Conservation (phyloP, 2,113 vertebrate genomes). For the Reinhardtius hippoglossoides region DNA sequence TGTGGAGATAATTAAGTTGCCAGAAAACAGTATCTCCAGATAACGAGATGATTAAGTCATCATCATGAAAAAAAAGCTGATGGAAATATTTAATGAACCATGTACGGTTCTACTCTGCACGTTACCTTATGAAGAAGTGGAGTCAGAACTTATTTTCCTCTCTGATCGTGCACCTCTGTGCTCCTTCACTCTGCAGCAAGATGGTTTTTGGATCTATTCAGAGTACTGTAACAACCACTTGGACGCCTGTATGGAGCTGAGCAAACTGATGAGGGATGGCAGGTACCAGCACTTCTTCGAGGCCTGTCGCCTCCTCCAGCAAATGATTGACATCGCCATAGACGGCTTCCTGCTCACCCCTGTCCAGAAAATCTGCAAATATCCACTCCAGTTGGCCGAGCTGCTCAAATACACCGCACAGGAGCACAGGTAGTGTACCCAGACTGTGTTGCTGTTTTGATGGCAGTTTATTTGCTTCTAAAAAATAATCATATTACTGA, state of each 20-base stretch:
- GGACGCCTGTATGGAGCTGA: slow-evolving; percentile 98
- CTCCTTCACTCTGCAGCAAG: slow-evolving; percentile 86
- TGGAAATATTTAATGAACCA: slow-evolving; percentile 1
- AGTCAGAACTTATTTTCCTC: neutral
- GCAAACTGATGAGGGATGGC: slow-evolving; percentile 97
- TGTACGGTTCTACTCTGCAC: neutral
- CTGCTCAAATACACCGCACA: slow-evolving; percentile 98
- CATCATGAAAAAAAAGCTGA: slow-evolving; percentile 24
- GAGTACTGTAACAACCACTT: slow-evolving; percentile 99
- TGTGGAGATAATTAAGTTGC: slow-evolving; percentile 40
- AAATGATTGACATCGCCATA: slow-evolving; percentile 99
- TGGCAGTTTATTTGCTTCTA: slow-evolving; percentile 10
- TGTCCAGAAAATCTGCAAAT: slow-evolving; percentile 99
- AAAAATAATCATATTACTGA: slow-evolving; percentile 22
- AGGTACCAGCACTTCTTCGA: slow-evolving; percentile 99
- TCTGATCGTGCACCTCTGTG: slow-evolving; percentile 11
- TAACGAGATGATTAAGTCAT: slow-evolving; percentile 36
- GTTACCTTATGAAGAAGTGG: neutral
- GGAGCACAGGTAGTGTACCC: slow-evolving; percentile 91
- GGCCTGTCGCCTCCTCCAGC: slow-evolving; percentile 96
- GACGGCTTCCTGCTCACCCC: slow-evolving; percentile 98
- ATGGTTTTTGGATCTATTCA: slow-evolving; percentile 99
- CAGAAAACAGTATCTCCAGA: slow-evolving; percentile 22
- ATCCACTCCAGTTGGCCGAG: slow-evolving; percentile 96
- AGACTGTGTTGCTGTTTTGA: neutral